A percentile compares a stretch with the other conserved stretches of the same genome.
phyloP scores from a whole-genome alignment of 2,113 vertebrate genomes.

The Oreochromis tanganicae region DNA sequence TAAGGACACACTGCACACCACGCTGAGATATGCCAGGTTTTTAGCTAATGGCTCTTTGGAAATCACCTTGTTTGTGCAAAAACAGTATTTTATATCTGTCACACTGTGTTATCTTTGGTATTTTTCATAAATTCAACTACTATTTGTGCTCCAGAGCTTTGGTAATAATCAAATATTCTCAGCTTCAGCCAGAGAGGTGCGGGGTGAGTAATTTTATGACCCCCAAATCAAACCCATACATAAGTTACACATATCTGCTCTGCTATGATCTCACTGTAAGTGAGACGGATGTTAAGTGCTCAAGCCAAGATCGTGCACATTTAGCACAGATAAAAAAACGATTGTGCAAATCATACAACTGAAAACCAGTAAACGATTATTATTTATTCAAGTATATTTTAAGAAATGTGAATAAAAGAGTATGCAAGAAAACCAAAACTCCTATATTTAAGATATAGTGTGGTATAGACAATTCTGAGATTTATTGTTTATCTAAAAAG shows the following conservation, averaged over 20 bases:
- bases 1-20: not conserved
- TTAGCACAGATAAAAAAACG: not conserved
- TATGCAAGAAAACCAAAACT: not conserved
- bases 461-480: fast-evolving
- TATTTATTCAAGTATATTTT: not conserved
- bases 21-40: not conserved
- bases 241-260: not conserved
- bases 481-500: not conserved
- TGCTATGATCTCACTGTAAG: not conserved
- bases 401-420: not conserved
- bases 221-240: not conserved
- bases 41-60: not conserved
- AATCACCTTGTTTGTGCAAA: not conserved
- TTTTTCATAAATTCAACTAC: not conserved
- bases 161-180: not conserved
- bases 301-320: not conserved
- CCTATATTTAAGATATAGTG: not conserved
- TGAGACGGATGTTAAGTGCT: not conserved
- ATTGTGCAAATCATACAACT: not conserved
- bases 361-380: not conserved
- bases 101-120: not conserved
- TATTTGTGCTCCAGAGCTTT: not conserved
- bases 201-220: not conserved
- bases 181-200: not conserved
- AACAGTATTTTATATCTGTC: not conserved